These are phyloP conservation scores for Leucoptera coffeella DNA, from an alignment of 2,888 invertebrate genomes.

Conservation along the genomic window DNA sequence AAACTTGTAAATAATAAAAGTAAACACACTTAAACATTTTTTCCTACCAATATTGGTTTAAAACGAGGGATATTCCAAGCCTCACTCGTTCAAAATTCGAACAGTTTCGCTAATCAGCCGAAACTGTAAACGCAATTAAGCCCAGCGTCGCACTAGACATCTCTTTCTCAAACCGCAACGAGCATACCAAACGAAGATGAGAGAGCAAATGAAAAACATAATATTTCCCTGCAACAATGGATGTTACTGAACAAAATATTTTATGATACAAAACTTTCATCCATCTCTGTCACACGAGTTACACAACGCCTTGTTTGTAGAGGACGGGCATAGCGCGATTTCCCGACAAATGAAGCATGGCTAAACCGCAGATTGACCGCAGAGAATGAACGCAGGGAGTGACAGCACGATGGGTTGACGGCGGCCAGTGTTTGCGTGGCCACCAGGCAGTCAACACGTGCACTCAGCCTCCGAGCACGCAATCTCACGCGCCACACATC, in stretches of 20 bases:
- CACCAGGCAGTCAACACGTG: slow-evolving; percentile 35
- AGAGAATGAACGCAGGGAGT: slow-evolving; percentile 52
- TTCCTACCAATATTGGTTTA: too few species aligned
- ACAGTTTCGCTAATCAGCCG: too few species aligned
- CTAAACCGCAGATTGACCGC: slow-evolving; percentile 54
- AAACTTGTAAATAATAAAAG: too few species aligned
- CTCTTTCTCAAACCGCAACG: slow-evolving; percentile 18
- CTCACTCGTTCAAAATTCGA: too few species aligned
- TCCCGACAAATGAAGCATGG: slow-evolving; percentile 55
- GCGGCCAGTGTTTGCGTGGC: slow-evolving; percentile 41
- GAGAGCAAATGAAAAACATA: slow-evolving; percentile 38
- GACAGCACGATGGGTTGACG: slow-evolving; percentile 54
- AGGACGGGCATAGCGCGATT: slow-evolving; percentile 32
- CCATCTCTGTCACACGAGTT: slow-evolving; percentile 19
- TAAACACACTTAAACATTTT: too few species aligned
- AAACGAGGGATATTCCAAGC: too few species aligned
- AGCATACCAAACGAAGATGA: slow-evolving; percentile 15
- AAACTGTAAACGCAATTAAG: too few species aligned
- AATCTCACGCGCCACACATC: slow-evolving; percentile 10
- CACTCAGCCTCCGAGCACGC: slow-evolving; percentile 2
- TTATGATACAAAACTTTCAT: slow-evolving; percentile 36
- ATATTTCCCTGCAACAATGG: slow-evolving; percentile 45
- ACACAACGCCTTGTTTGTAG: slow-evolving; percentile 16
- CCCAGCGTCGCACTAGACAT: too few species aligned
- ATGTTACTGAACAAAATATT: slow-evolving; percentile 39